These are phyloP conservation scores for Propithecus perrieri DNA, from an alignment of 2,797 vertebrate species.

Conservation along the genomic window DNA sequence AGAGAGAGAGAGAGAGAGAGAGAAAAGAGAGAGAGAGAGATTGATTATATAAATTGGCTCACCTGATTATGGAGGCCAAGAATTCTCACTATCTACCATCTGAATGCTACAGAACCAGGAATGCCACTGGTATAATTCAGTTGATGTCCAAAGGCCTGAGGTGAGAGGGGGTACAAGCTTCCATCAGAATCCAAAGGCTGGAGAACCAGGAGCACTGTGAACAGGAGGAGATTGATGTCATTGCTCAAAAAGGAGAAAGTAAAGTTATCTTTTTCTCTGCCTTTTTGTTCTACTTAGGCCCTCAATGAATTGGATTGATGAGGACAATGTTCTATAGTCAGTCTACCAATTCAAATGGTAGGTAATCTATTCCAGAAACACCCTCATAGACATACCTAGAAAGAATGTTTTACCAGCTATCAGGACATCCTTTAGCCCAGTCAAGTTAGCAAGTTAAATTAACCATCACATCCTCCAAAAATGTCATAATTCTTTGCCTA, in stretches of 20 bases:
- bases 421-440: too few species aligned
- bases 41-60: too few species aligned
- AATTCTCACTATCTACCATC: not conserved
- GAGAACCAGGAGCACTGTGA: not conserved
- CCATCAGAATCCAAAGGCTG: not conserved
- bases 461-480: not conserved
- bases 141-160: not conserved
- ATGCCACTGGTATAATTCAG: not conserved
- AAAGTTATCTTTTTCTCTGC: not conserved
- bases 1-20: too few species aligned
- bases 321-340: not conserved
- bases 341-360: not conserved
- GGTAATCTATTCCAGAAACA: not conserved
- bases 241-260: not conserved
- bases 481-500: too few species aligned
- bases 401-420: too few species aligned
- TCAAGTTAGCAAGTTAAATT: too few species aligned
- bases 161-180: not conserved
- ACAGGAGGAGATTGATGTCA: not conserved
- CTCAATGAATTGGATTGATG: too few species aligned
- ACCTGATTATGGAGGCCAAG: not conserved
- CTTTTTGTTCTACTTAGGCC: too few species aligned
- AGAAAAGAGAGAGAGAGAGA: too few species aligned
- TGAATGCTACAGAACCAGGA: not conserved
- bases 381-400: not conserved